Base-by-base conservation (phyloP, 2,797 vertebrate genomes). In the Chaetodon trifasciatus region DNA sequence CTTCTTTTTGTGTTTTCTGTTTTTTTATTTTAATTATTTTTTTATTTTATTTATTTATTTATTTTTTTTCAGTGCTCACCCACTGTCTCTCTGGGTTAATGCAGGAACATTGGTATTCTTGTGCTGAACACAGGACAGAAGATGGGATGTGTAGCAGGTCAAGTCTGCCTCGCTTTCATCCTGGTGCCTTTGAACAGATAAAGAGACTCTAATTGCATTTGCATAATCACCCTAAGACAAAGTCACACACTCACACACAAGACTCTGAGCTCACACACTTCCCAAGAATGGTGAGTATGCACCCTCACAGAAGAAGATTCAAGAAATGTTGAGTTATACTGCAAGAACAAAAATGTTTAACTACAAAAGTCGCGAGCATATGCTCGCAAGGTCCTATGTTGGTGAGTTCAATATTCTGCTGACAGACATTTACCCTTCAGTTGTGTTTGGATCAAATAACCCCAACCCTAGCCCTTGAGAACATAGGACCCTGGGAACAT, bases 121-220 rank as follows among this genome's bases (percentile, higher is more conserved):
- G 79, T 87, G 88, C 86, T 68, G 85, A 93, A 88, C 89, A 91
- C 90, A 87, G 73, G 73, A 80, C 71, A 76, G 86, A 77, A 80
- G 87, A 91, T 82, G 81, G 79, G 89, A 84, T 92, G 81, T 91
- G 85, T 74, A 88, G 79, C 86, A 82, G 93, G 93, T 94, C 93
- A 94, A 87, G 88, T 89, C 91, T 88, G 88, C 82, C 83, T 88
- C 61, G 52, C 90, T 93, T 93, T 95, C 89, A 92, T 93, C 89
- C 50, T 44, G 55, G 73, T 86, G 90, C 92, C 78, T 94, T 93
- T 94, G 91, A 92, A 92, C 88, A 93, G 92, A 95, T 93, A 93
- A 94, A 92, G 91, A 92, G 86, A 85, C 79, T 82, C 73, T 94
- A 94, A 94, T 93, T 94, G 78, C 93, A 95, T 95, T 95, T 94